Evolutionary conservation across 2,888 invertebrate species (phyloP), one percentile per base, ranked within the genome.

Genomic region (Harmothoe impar): DNA sequence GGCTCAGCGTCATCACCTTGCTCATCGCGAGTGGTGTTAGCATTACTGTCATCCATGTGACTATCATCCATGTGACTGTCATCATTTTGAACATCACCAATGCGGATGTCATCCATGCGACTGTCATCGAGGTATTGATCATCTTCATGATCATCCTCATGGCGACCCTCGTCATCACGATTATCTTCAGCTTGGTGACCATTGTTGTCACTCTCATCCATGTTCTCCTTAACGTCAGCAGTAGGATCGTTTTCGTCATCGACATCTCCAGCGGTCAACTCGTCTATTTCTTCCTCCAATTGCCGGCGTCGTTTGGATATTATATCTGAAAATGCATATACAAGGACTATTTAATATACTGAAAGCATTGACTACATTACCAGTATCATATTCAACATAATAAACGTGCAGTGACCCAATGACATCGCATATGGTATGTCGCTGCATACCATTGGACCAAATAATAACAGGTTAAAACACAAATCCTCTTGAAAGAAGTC

Each of bases 261-360:
- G 0, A 35, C 77, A 52, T 89, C 90, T 17, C 89, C 72, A 15
- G 54, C 54, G 7, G 88, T 92, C 72, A 92, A 33, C 51, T 90
- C 91, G 1, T 91, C 92, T n/a, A 92, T 92, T 25, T 92, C 92
- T 52, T 90, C 84, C 78, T 92, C 92, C 15, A 92, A 62, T 54
- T 89, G 84, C 52, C 72, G 62, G 17, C 90, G 85, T 15, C 92
- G 68, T 35, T 91, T 91, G 12, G 33, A 31, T 25, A 92, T 91
- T 20, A 91, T 86, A 17, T 68, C 91, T 90, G 85, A n/a, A 81
- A 89, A 43, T 7, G 3, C 78, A 20, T n/a, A 85, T 33, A 56
- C 35, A 84, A 43, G 20, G 23, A 89, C 10, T 23, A 20, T 33
- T n/a, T 84, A 31, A 15, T 3, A 81, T 25, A 12, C 20, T 56